Evolutionary conservation across 2,113 vertebrate species (phyloP), one percentile per base, ranked within the genome.

Genomic region (Dasypus novemcinctus): DNA sequence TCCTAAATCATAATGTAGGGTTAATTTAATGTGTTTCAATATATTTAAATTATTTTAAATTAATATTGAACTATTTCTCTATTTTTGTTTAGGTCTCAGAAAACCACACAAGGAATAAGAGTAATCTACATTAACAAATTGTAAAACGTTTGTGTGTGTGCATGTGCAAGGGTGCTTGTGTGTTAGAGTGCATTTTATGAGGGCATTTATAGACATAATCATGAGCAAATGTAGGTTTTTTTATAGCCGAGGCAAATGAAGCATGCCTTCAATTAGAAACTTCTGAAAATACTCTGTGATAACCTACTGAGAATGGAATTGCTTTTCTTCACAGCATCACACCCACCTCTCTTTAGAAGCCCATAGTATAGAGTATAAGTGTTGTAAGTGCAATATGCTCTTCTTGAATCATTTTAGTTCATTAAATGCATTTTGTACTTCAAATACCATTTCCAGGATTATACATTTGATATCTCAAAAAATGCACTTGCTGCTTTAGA

Each of bases 181-280:
- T 90, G 57, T 96, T 96, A 90, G 84, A 97, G 64, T 96, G 85
- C 90, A 90, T 98, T 98, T 98, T 98, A 98, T 98, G 98, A 98
- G 97, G 97, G 96, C 97, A 97, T 98, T 98, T 98, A 90, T 97
- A 98, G 97, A 96, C 95, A 98, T 98, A 98, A 98, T 98, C 97
- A 97, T 97, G 98, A 98, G 92, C 95, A 98, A 98, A 98, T 98
- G 98, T 96, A 95, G 66, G 80, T 97, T 98, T 97, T 98, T 98
- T 98, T 98, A 98, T 97, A 98, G 97, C 84, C 95, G 95, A 96
- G 89, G 97, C 96, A 98, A 99, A 99, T 98, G 98, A 98, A 98
- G 98, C 98, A 97, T 98, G 95, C 96, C 98, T 98, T 98, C 98
- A 99, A 98, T 99, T 98, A 98, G 98, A 98, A 98, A 97, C 97